A percentile compares a stretch with the other conserved stretches of the same genome.
phyloP scores from a whole-genome alignment of 2,113 vertebrate species.

The Crotalus helleri region DNA sequence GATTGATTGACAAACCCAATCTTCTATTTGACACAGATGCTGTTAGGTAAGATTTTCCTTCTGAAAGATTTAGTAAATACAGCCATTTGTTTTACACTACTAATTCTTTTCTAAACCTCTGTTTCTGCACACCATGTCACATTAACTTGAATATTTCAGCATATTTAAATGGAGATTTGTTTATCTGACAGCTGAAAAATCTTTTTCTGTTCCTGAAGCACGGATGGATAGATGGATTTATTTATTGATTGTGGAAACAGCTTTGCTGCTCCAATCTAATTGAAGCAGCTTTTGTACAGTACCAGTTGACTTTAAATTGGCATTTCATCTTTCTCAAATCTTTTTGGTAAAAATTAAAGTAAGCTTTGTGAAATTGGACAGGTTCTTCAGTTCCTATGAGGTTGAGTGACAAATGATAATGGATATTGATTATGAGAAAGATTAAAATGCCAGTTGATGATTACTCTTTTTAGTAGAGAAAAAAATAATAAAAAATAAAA shows the following conservation, averaged over 20 bases:
- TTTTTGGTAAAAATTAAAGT: not conserved
- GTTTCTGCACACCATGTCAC: not conserved
- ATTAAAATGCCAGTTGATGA: not conserved
- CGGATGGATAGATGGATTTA: not conserved
- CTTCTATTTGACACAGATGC: slow-evolving; percentile 96
- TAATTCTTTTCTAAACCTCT: not conserved
- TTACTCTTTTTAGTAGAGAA: not conserved
- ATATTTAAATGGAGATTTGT: not conserved
- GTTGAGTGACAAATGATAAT: not conserved
- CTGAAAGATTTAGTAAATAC: not conserved
- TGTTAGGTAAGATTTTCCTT: slow-evolving; percentile 79
- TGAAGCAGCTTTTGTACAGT: not conserved
- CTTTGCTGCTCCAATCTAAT: not conserved
- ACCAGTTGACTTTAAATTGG: not conserved
- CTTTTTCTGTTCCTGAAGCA: not conserved
- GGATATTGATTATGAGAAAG: not conserved
- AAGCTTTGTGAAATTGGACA: not conserved
- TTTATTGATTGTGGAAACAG: not conserved
- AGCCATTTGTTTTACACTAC: not conserved
- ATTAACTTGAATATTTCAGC: not conserved
- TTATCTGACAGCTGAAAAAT: not conserved
- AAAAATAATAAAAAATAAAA: not conserved
- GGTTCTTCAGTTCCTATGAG: not conserved
- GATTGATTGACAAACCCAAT: slow-evolving; percentile 94
- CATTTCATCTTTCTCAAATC: not conserved